phyloP scores from a whole-genome alignment of 2,888 invertebrate genomes.

The Isoperla grammatica region DNA sequence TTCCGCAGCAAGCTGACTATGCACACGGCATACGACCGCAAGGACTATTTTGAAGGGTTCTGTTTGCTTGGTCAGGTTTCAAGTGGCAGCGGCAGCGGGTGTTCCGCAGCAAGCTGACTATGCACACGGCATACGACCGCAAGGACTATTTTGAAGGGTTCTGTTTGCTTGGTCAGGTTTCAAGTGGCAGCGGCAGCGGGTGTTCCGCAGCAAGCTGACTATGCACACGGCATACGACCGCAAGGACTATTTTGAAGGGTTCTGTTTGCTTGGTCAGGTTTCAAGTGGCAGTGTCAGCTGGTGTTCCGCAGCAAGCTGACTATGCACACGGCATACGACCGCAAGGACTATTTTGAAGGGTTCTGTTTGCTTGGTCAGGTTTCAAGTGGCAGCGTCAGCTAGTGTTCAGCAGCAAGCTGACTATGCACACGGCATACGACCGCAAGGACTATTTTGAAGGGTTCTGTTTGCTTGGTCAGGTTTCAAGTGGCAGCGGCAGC shows the following conservation, averaged over 20 bases:
- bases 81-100: slow-evolving; percentile 89
- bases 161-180: no score
- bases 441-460: slow-evolving; percentile 93
- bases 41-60: no score
- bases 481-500: slow-evolving; percentile 85
- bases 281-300: slow-evolving; percentile 86
- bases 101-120: slow-evolving; percentile 90
- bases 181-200: slow-evolving; percentile 86
- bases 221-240: slow-evolving; percentile 98
- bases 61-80: no score
- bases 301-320: slow-evolving; percentile 92
- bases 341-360: no score
- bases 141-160: no score
- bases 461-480: no score
- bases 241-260: slow-evolving; percentile 95
- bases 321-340: slow-evolving; percentile 95
- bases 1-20: slow-evolving; percentile 94
- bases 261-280: no score
- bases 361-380: no score
- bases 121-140: slow-evolving; percentile 95
- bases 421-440: slow-evolving; percentile 97
- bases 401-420: slow-evolving; percentile 88
- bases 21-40: slow-evolving; percentile 95
- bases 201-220: slow-evolving; percentile 90
- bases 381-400: slow-evolving; percentile 89